Base-by-base conservation (phyloP, 2,888 invertebrate genomes). In the Lumbricus terrestris region DNA sequence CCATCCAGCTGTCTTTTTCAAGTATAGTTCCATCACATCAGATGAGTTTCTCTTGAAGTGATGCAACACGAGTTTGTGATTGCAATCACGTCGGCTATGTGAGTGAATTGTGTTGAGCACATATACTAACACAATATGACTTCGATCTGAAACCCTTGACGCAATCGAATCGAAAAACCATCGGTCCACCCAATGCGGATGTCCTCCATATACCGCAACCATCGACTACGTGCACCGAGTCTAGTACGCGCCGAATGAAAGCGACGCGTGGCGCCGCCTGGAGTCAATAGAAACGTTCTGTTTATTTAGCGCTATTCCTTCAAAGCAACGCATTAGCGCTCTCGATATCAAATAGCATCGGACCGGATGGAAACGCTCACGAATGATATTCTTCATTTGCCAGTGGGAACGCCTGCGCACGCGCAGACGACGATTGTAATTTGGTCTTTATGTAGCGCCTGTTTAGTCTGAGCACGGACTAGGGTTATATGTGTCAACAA, bases 191-290 rank as follows among this genome's bases (percentile, higher is more conserved):
- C 69, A n/a, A n/a, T 69, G 69, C 69, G 69, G 29, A n/a, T 69
- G 69, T 69, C 69, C 69, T 8, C n/a, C n/a, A n/a, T n/a, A 69
- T 69, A n/a, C 11, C 29, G n/a, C 29, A 4, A 69, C 69, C 69
- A 69, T 69, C 69, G 69, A 69, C 69, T 69, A 69, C n/a, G n/a
- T n/a, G n/a, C 69, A 69, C 69, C n/a, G 69, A 69, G 69, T 69
- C 29, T 13, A 69, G 69, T 69, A 69, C 69, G 69, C 69, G n/a
- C 0, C n/a, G 69, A 69, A 69, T n/a, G 69, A 69, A 69, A 69
- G 69, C 69, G 29, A 6, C n/a, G 69, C n/a, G 69, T 69, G 69
- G 69, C 69, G 69, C 69, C 69, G 69, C 69, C 69, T 69, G 69
- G 69, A 29, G 69, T 69, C 69, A 69, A 69, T 69, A 69, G 69